phyloP scores from a whole-genome alignment of 2,888 invertebrate species.

The Mactromeris polynyma region DNA sequence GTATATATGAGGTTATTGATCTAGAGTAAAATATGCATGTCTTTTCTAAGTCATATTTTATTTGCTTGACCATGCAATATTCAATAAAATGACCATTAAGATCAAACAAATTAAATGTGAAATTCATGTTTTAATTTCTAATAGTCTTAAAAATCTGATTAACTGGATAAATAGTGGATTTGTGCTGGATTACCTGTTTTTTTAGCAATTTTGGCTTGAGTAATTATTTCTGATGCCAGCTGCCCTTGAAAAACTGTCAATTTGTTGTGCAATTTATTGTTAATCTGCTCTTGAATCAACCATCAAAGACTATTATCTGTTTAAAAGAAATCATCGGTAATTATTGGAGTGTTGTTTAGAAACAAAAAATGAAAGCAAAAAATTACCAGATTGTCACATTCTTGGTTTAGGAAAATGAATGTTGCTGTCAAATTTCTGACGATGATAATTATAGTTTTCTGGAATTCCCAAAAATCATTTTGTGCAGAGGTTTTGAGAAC shows the following conservation, averaged over 20 bases:
- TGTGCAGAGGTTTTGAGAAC: background rate
- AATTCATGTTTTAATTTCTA: too few relatives aligned
- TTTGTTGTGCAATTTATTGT: background rate
- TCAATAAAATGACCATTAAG: too few relatives aligned
- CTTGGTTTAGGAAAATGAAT: background rate
- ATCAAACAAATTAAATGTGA: too few relatives aligned
- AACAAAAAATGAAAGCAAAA: background rate
- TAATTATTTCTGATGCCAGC: background rate
- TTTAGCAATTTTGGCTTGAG: background rate
- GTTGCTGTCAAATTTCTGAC: background rate
- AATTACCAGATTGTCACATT: background rate
- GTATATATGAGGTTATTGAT: too few relatives aligned
- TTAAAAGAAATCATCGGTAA: slow-evolving; percentile 1
- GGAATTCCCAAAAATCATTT: background rate
- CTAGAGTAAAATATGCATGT: too few relatives aligned
- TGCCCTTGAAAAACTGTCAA: slow-evolving; percentile 4
- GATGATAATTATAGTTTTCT: background rate
- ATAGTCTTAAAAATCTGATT: too few relatives aligned
- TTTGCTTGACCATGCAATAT: too few relatives aligned
- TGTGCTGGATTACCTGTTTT: too few relatives aligned
- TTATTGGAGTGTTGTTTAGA: slow-evolving; percentile 2
- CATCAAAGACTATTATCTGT: background rate
- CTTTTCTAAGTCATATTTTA: too few relatives aligned
- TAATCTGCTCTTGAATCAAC: background rate
- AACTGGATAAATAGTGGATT: too few relatives aligned